Evolutionary conservation across 2,888 invertebrate species (phyloP), one percentile per base, ranked within the genome.

Genomic region (Horisme vitalbata): DNA sequence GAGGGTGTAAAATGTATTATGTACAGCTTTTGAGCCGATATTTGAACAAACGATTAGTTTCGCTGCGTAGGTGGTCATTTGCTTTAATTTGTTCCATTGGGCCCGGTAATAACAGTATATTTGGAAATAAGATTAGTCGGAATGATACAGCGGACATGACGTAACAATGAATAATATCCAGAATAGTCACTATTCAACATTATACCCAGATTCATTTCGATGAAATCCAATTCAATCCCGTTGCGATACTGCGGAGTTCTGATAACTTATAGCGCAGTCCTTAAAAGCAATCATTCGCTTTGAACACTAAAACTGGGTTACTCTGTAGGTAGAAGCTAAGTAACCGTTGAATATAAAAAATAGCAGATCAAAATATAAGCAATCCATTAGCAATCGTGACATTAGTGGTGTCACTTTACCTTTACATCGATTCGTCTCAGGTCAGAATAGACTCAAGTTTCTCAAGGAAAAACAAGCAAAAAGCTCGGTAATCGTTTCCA

Each of bases 371-470:
- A 55, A 57, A 68, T 75, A 71, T 75, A 74, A 67, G 68, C 71
- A 80, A 79, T 78, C 69, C 72, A 75, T 80, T 79, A 70, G 65
- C 59, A 63, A 66, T 63, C 63, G 61, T 63, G 65, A 54, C 57
- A 59, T 61, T 59, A 61, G 45, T 52, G 59, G 64, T 70, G 66
- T 71, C 69, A 66, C 59, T 69, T 75, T 68, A 69, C 71, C 63
- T 68, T 68, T 58, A 66, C 60, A 73, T 67, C 67, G 56, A 79
- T 81, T 79, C 64, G 76, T 64, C 65, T 59, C 73, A 66, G 72
- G 67, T 66, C 67, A 65, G 64, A 52, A 64, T 60, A 64, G 65
- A 71, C 68, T 69, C 62, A 54, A 44, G 59, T 65, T 64, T 63
- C 71, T 61, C 55, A 62, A 59, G 63, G 65, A 68, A 69, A 67